A percentile compares a stretch with the other conserved stretches of the same genome.
phyloP scores from a whole-genome alignment of 35 echinoderm and acorn worm genomes.

The Strongylocentrotus purpuratus region DNA sequence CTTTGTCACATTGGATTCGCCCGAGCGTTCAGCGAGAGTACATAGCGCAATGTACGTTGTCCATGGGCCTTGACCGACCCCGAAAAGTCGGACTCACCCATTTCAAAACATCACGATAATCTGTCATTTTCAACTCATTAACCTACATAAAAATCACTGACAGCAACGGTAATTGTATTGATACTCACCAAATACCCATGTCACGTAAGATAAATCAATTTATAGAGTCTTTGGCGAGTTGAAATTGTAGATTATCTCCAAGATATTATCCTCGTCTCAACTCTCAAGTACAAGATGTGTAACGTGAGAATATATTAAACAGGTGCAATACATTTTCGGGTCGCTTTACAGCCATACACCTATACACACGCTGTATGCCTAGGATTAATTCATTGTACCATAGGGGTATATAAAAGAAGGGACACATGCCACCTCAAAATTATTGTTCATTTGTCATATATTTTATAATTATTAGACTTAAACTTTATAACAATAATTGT shows the following conservation, averaged over 20 bases:
- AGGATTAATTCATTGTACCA: not conserved
- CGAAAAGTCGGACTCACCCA: not conserved
- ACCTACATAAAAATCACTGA: not conserved
- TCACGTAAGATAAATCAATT: not conserved
- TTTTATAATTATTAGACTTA: too few species aligned
- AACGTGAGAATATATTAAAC: not conserved
- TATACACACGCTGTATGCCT: not conserved
- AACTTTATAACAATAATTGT: too few species aligned
- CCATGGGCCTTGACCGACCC: too few species aligned
- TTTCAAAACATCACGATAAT: not conserved
- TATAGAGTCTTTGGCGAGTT: not conserved
- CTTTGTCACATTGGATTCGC: not conserved
- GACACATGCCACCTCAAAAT: not conserved
- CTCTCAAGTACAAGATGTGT: not conserved
- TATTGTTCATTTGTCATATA: not conserved
- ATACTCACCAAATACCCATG: not conserved
- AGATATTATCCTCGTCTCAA: not conserved
- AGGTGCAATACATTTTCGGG: not conserved
- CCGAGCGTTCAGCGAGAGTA: not conserved
- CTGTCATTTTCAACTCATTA: too few species aligned
- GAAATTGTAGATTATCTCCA: not conserved
- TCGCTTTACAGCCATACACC: too few species aligned
- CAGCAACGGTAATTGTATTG: not conserved
- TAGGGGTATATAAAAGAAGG: not conserved
- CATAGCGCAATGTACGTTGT: not conserved